Conservation (phyloP, 2,113 vertebrate species). For the Nannobrachium achirus region DNA sequence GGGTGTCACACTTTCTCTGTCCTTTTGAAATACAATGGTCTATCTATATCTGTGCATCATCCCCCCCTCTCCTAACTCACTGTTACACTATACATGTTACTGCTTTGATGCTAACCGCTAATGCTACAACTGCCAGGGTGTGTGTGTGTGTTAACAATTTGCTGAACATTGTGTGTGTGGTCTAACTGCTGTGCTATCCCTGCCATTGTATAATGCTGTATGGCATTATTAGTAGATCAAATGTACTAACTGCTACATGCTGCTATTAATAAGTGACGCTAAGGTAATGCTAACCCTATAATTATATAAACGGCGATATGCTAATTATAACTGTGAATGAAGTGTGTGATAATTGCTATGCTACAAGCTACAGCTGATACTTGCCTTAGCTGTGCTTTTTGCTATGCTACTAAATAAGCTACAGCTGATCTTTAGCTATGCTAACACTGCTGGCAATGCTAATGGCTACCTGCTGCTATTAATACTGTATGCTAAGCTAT, state of each 20-base stretch:
- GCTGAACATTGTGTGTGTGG: conserved; percentile 19
- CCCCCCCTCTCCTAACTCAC: conserved; percentile 61
- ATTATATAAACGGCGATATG: conserved; percentile 23
- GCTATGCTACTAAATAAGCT: conserved; percentile 9
- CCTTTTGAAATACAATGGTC: conserved; percentile 20
- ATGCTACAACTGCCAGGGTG: conserved; percentile 52
- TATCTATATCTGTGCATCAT: conserved; percentile 62
- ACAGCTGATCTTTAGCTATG: conserved; percentile 3
- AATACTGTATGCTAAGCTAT: conserved; percentile 56
- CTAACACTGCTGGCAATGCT: conserved; percentile 19
- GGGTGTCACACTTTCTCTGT: conserved; percentile 1
- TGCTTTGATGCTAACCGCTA: conserved; percentile 66
- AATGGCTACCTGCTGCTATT: conserved; percentile 43
- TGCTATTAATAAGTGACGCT: conserved; percentile 16
- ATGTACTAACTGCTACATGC: conserved; percentile 48
- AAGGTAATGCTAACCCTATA: conserved; percentile 14
- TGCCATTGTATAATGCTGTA: conserved; percentile 43
- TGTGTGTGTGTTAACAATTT: conserved; percentile 35
- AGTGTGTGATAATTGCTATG: conserved; percentile 54
- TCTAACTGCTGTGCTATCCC: conserved; percentile 59
- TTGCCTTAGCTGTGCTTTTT: not conserved
- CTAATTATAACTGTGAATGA: not conserved
- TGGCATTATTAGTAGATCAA: conserved; percentile 10
- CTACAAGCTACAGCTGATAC: conserved; percentile 5
- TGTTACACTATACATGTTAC: conserved; percentile 64